Conservation (phyloP, 2,797 vertebrate genomes). For the Fundulus diaphanus region DNA sequence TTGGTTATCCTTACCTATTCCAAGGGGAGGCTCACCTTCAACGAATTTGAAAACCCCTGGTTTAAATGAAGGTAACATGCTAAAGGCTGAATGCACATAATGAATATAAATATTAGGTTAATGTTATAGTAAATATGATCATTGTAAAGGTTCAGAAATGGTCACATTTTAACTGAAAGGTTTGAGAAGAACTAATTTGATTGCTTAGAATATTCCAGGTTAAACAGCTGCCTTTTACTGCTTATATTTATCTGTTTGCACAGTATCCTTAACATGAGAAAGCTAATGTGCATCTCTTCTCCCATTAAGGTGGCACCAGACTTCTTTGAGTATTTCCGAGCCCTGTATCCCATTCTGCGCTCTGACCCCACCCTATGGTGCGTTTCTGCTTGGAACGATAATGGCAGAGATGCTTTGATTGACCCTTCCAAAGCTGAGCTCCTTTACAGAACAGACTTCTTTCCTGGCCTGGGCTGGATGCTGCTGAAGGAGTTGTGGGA, state of each 20-base stretch:
- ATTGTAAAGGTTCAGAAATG: too few relatives aligned
- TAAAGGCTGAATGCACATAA: too few relatives aligned
- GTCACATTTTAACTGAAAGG: neutral
- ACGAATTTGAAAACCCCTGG: too few relatives aligned
- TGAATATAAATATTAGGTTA: neutral
- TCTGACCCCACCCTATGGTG: constrained; percentile 89
- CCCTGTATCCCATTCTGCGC: constrained; percentile 83
- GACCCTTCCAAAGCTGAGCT: constrained; percentile 80
- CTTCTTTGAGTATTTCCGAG: constrained; percentile 96
- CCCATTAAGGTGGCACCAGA: constrained; percentile 86
- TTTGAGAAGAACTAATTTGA: neutral
- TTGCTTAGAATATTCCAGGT: neutral
- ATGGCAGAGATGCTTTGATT: constrained; percentile 91
- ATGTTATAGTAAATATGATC: neutral
- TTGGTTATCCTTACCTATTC: too few relatives aligned
- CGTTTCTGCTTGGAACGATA: constrained; percentile 95
- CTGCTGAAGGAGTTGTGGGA: constrained; percentile 89
- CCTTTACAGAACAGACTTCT: constrained; percentile 94
- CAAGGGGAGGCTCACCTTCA: too few relatives aligned
- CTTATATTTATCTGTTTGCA: neutral
- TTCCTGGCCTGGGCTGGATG: constrained; percentile 94
- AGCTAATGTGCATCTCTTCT: constrained; percentile 10
- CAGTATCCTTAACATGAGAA: neutral
- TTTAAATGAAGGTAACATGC: neutral
- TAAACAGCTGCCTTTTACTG: neutral